Evolutionary conservation across 2,113 vertebrate genomes (phyloP).

Genomic region (Herpailurus yagouaroundi): DNA sequence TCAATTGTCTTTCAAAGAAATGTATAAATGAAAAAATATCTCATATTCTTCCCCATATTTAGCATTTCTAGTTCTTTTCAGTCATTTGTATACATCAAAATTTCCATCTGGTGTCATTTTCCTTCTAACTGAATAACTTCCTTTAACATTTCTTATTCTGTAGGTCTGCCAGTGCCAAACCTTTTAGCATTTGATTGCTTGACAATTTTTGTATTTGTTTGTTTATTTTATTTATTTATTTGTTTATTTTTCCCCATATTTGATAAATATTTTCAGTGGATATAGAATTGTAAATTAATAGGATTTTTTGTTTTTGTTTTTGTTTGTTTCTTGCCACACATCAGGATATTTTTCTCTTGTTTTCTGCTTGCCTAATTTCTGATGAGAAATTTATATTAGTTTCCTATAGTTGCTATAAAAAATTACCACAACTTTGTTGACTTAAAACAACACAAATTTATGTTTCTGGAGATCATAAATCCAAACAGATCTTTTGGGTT

Average conservation of each 20-base stretch:
- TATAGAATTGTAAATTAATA: not conserved
- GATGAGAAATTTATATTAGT: not conserved
- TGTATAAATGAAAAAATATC: not conserved
- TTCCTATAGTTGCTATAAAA: not conserved
- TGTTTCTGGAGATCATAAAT: not conserved
- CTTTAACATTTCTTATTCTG: not conserved
- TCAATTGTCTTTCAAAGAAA: not conserved
- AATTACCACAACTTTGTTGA: not conserved
- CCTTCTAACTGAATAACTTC: not conserved
- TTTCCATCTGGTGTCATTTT: not conserved
- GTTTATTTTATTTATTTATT: not conserved
- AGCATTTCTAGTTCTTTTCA: not conserved
- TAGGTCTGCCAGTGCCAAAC: not conserved
- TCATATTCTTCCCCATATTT: not conserved
- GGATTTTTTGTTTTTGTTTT: not conserved
- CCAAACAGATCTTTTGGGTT: not conserved
- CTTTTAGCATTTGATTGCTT: not conserved
- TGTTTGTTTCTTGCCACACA: not conserved
- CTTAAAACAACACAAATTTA: not conserved
- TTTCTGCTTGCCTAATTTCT: not conserved
- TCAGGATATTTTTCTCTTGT: not conserved
- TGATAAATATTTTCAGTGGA: not conserved
- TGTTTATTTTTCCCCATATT: not conserved
- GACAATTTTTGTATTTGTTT: not conserved
- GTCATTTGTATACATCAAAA: not conserved